Evolutionary conservation across 35 echinoderm and acorn worm species (phyloP).

Genomic region (Ophioderma brevispina): DNA sequence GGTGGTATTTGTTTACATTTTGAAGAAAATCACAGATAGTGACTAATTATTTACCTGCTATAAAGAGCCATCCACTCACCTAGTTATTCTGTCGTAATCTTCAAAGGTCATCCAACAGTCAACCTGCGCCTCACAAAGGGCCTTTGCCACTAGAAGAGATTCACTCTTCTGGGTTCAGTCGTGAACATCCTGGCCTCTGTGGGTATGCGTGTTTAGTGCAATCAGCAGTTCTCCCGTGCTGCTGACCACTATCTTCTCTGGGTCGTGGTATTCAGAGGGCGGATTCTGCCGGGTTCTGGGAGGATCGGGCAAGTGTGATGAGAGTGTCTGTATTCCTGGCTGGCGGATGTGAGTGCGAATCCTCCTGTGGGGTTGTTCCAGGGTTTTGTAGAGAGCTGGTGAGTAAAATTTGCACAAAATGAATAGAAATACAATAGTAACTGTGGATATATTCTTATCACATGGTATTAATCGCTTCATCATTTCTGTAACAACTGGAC

Average conservation of each 20-base stretch:
- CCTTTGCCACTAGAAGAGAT: conserved; percentile 85
- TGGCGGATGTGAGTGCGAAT: conserved; percentile 67
- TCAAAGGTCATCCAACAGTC: conserved; percentile 98
- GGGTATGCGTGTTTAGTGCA: conserved; percentile 91
- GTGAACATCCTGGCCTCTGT: conserved; percentile 40
- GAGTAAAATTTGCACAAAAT: no score
- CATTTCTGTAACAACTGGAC: no score
- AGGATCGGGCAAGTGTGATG: conserved; percentile 84
- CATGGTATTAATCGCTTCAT: no score
- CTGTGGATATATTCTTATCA: no score
- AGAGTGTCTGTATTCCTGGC: conserved; percentile 64
- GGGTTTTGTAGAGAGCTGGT: no score
- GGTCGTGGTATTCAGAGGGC: conserved; percentile 54
- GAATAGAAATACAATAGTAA: no score
- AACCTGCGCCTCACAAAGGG: conserved; percentile 76
- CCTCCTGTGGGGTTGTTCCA: conserved; percentile 67
- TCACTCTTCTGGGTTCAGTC: conserved; percentile 58
- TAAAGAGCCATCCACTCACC: conserved; percentile 71
- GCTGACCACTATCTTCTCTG: conserved; percentile 79
- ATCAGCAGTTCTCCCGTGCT: conserved; percentile 82
- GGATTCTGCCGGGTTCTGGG: conserved; percentile 63
- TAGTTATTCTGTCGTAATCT: conserved; percentile 84
- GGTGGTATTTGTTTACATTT: no score
- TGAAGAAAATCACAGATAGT: no score
- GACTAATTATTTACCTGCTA: no score